phyloP scores from a whole-genome alignment of 1,140 invertebrate genomes.

The Drosophila murphyi region DNA sequence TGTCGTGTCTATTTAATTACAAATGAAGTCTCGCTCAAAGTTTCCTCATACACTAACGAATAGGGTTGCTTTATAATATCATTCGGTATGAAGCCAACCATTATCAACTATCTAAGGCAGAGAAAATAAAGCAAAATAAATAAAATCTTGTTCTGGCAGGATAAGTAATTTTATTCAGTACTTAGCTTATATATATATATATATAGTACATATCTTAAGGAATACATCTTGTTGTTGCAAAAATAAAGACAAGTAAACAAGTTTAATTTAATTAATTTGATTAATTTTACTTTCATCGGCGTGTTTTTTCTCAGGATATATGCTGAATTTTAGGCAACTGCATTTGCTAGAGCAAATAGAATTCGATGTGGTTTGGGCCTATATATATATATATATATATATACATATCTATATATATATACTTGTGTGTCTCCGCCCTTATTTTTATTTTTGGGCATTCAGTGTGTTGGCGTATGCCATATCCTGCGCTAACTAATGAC shows the following conservation, averaged over 20 bases:
- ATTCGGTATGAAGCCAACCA: not conserved
- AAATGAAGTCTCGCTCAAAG: conserved; percentile 35
- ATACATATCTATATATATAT: not conserved
- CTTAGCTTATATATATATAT: no score
- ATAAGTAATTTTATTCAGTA: no score
- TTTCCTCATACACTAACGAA: conserved; percentile 17
- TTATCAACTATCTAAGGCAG: no score
- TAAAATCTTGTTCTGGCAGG: no score
- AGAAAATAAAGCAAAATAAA: no score
- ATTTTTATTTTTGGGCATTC: conserved; percentile 16
- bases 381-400: not conserved
- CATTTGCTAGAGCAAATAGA: not conserved
- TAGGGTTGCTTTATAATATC: not conserved
- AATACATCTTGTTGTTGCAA: no score
- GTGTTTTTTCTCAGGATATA: no score
- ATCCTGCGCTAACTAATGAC: conserved; percentile 73
- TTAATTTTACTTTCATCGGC: no score
- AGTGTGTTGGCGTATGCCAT: conserved; percentile 35
- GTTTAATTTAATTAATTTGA: no score
- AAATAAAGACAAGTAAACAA: no score
- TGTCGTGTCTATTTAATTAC: conserved; percentile 80
- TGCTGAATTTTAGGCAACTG: no score
- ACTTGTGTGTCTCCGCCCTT: conserved; percentile 4
- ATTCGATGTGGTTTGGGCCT: not conserved
- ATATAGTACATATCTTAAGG: no score